Evolutionary conservation across 1,140 invertebrate species (phyloP).

Genomic region (Drosophila insularis): DNA sequence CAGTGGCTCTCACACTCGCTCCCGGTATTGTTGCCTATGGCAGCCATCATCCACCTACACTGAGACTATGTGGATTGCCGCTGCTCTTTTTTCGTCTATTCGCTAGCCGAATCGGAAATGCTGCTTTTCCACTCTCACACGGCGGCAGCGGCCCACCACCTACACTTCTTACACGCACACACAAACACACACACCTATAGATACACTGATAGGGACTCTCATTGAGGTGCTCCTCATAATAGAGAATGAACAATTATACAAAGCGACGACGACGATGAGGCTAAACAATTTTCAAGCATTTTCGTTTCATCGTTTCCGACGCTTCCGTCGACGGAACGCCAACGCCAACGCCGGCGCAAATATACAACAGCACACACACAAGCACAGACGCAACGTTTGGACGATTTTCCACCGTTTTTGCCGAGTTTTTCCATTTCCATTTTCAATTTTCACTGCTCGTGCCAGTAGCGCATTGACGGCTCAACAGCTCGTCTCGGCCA

Average conservation of each 20-base stretch:
- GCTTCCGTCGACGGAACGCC: slow-evolving; percentile 36
- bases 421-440: slow-evolving; percentile 77
- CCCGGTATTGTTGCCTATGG: neutral
- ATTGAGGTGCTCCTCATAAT: slow-evolving; percentile 34
- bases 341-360: slow-evolving; percentile 63
- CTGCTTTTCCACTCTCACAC: slow-evolving; percentile 47
- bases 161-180: slow-evolving; percentile 22
- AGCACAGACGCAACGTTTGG: slow-evolving; percentile 48
- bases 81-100: slow-evolving; percentile 37
- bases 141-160: neutral
- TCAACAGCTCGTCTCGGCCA: slow-evolving; percentile 78
- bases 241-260: slow-evolving; percentile 69
- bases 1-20: slow-evolving; percentile 32
- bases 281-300: slow-evolving; percentile 70
- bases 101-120: slow-evolving; percentile 58
- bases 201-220: slow-evolving; percentile 31
- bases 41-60: slow-evolving; percentile 39
- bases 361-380: slow-evolving; percentile 48
- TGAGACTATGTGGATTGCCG: slow-evolving; percentile 24
- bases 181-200: slow-evolving; percentile 23
- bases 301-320: slow-evolving; percentile 55
- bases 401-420: slow-evolving; percentile 68
- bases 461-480: slow-evolving; percentile 81
- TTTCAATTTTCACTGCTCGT: slow-evolving; percentile 76
- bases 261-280: slow-evolving; percentile 38